These are phyloP conservation scores for Leguminivora glycinivorella DNA, from an alignment of 1,140 invertebrate species.

Conservation along the genomic window DNA sequence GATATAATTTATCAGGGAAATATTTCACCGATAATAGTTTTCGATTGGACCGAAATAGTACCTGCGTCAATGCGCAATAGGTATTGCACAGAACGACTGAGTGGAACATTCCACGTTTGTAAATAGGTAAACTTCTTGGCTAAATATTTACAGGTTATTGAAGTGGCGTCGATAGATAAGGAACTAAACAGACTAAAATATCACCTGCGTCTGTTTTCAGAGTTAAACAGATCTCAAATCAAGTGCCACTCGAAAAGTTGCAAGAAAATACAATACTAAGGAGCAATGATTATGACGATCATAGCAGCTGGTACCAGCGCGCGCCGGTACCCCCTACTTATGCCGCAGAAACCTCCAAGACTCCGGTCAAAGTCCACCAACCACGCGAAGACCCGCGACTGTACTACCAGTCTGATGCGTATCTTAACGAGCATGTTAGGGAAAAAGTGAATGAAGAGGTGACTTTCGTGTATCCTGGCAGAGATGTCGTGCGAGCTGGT, in stretches of 20 bases:
- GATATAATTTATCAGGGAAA: background rate
- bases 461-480: constrained; percentile 52
- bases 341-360: constrained; percentile 39
- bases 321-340: constrained; percentile 44
- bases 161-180: constrained; percentile 3
- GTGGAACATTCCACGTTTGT: background rate
- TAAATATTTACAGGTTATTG: constrained; percentile 13
- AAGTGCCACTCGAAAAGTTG: background rate
- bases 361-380: constrained; percentile 51
- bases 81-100: constrained; percentile 6
- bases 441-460: constrained; percentile 56
- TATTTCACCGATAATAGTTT: constrained; percentile 9
- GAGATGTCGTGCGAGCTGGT: constrained; percentile 51
- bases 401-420: constrained; percentile 67
- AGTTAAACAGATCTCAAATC: constrained; percentile 11
- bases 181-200: background rate
- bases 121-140: constrained; percentile 2
- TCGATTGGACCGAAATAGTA: constrained; percentile 6
- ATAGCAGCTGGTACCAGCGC: constrained; percentile 51
- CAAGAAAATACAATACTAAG: constrained; percentile 35
- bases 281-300: constrained; percentile 64
- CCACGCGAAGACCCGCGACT: constrained; percentile 67
- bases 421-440: constrained; percentile 60
- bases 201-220: background rate
- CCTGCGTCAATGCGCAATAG: constrained; percentile 10